Base-by-base conservation (phyloP, 2,797 vertebrate species). In the Ctenopoma kingsleyae region DNA sequence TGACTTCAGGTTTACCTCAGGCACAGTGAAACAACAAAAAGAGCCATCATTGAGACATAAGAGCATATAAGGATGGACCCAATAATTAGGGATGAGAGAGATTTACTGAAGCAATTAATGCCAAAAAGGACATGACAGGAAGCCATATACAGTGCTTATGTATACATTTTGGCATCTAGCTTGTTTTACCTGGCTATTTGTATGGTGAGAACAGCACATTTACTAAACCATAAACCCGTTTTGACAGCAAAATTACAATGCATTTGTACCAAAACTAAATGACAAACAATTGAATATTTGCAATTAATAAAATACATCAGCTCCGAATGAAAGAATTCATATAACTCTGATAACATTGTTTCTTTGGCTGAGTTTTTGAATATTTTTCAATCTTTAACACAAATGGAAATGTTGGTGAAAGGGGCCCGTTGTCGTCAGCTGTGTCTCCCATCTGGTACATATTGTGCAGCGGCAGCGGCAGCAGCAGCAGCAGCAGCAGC, bases 401-500 rank as follows among this genome's bases (percentile, higher is more conserved):
- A 71, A 77, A 86, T 81, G 86, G 78, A 88, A 86, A 86, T 86
- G 81, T 87, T 63, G 22, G 64, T 87, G 78, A 90, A 90, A 89
- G 84, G 30, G 82, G 75, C 72, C 84, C 82, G 88, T 89, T 90
- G 91, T 89, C 78, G 80, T 83, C 53, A 80, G 72, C 80, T 75
- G 66, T 63, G 71, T 85, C 76, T 88, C 73, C 91, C 88, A 90
- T 90, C 90, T 92, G 88, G 87, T 89, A 77, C 57, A 71, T 15
- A 86, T 90, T 88, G 90, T 87, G 86, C 80, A 78, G 84, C 80
- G 12, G 52, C 54, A 51, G 61, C 38, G 1, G 86, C 80, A 78
- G 84, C 49, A 48, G 84, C 81, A 5, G 82, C 75, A 73, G 76
- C 72, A 76, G 77, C 56, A 67, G 49, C 15, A 74, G 76, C 19